A percentile compares a stretch with the other conserved stretches of the same genome.
Conservation (phyloP, 2,113 vertebrate genomes). For the Nestor notabilis region DNA sequence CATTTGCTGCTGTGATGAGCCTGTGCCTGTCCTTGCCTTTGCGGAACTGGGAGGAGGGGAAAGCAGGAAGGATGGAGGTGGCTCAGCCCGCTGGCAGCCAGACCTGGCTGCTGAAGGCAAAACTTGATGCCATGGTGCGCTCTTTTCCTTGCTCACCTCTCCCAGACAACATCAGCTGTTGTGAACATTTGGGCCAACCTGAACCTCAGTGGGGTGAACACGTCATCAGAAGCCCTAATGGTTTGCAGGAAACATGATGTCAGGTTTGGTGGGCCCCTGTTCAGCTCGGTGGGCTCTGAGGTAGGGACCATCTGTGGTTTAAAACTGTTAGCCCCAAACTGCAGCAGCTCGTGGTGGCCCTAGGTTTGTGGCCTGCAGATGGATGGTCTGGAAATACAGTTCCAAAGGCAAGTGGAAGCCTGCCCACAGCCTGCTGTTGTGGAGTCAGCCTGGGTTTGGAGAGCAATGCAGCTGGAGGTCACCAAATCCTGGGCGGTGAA, state of each 20-base stretch:
- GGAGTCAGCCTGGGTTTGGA: background rate
- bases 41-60: background rate
- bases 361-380: background rate
- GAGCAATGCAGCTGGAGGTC: fast-evolving
- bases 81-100: fast-evolving
- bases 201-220: background rate
- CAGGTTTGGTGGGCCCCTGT: background rate
- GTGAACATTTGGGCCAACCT: background rate
- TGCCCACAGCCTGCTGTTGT: background rate
- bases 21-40: background rate
- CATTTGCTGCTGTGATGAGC: background rate
- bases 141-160: background rate
- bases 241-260: background rate
- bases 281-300: background rate
- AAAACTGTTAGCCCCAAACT: background rate
- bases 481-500: background rate
- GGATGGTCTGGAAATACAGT: background rate
- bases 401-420: background rate
- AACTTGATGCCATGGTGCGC: background rate
- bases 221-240: background rate
- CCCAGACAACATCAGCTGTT: background rate
- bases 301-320: background rate
- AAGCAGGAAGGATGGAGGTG: background rate
- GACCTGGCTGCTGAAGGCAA: background rate
- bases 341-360: background rate